Evolutionary conservation across 2,888 invertebrate species (phyloP), one percentile per base, ranked within the genome.

Genomic region (Yponomeuta malinellus): DNA sequence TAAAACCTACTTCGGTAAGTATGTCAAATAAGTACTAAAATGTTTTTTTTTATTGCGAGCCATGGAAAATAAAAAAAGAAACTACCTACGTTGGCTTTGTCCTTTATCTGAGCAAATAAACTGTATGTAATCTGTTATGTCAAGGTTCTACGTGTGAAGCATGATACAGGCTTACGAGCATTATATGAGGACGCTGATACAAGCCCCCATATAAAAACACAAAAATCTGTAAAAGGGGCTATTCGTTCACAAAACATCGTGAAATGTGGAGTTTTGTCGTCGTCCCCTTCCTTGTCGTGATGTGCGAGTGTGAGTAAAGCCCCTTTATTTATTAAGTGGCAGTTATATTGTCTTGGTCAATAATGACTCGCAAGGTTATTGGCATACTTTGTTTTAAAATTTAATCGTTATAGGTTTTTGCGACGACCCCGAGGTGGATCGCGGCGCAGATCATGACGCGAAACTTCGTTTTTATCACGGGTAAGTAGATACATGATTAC

Each of bases 381-480:
- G 43, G 43, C 5, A 43, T 43, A 43, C 15, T 59, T 15, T 59
- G 15, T 15, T 59, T 15, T 12, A 59, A 15, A 4, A 59, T 59
- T 59, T 59, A 8, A 1, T 43, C 43, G 1, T 43, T 43, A 8
- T 15, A 63, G 63, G 63, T 70, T n/a, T n/a, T 10, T 63, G 63
- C 15, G 48, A 67, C n/a, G 67, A 67, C n/a, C 23, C 23, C 23
- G 23, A 23, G 23, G 65, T 10, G 33, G 65, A 65, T 10, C 65
- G 31, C 3, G 67, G 33, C 23, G n/a, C 52, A 31, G 52, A 70
- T 15, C 52, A 70, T 15, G 63, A 70, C 29, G 37, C 70, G 48
- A 63, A 12, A 37, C 63, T 70, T 15, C 48, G 70, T 12, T 63
- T 70, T 63, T 70, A 64, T 43, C 63, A 59, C 63, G 63, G 70